Evolutionary conservation across 2,113 vertebrate species (phyloP).

Genomic region (Eclectus roratus): DNA sequence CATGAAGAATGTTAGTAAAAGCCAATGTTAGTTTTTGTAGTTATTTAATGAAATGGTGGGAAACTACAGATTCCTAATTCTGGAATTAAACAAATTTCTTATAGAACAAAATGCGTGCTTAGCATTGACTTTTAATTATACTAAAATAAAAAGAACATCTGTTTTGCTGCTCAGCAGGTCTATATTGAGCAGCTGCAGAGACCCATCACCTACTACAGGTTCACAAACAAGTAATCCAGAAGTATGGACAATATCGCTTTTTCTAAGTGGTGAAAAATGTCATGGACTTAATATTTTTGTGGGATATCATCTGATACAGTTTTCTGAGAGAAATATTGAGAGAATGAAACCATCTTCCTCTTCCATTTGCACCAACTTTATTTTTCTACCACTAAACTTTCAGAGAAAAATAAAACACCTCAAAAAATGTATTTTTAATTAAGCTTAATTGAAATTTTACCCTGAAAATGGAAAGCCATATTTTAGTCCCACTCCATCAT

Average conservation of each 20-base stretch:
- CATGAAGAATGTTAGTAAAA: not conserved
- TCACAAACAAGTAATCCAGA: not conserved
- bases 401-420: not conserved
- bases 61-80: not conserved
- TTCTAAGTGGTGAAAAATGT: not conserved
- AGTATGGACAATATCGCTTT: not conserved
- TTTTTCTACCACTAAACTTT: not conserved
- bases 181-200: not conserved
- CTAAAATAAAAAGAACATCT: not conserved
- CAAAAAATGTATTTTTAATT: not conserved
- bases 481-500: not conserved
- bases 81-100: not conserved
- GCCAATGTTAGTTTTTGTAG: not conserved
- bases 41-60: not conserved
- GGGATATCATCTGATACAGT: not conserved
- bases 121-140: not conserved
- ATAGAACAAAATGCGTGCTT: not conserved
- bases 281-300: not conserved
- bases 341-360: not conserved
- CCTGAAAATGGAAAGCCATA: not conserved
- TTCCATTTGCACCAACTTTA: not conserved
- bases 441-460: not conserved
- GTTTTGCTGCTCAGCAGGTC: not conserved
- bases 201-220: not conserved
- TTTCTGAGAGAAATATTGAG: not conserved